Conservation (phyloP, 37 sponge, comb jelly and placozoan species). For the Cladorhizidae sp. region DNA sequence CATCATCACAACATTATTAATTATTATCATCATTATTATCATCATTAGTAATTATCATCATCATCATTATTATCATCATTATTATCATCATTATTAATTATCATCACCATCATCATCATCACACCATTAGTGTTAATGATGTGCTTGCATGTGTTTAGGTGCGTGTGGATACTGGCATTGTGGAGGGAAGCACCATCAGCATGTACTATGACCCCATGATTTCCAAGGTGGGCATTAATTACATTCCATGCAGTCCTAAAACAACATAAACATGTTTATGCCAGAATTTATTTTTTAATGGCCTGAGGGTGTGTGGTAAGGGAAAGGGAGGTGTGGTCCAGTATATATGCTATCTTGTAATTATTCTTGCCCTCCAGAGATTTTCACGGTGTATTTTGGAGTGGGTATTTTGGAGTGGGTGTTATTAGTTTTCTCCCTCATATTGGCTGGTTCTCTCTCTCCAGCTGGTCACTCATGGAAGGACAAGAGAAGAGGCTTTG, state of each 20-base stretch:
- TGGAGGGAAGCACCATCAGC: slow-evolving; percentile 93
- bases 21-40: too few species aligned
- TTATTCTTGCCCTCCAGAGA: too few species aligned
- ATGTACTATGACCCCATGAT: slow-evolving; percentile 99
- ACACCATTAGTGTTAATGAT: too few species aligned
- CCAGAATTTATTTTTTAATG: neutral
- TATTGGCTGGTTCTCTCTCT: neutral
- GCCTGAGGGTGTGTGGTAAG: neutral
- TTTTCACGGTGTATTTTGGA: too few species aligned
- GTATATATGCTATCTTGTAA: too few species aligned
- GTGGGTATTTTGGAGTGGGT: too few species aligned
- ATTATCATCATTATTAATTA: too few species aligned
- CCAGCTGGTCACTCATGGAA: slow-evolving; percentile 89
- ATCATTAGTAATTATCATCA: neutral
- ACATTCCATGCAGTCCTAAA: neutral
- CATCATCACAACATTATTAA: neutral
- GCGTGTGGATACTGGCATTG: slow-evolving; percentile 92
- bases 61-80: neutral
- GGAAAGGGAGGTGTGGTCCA: neutral
- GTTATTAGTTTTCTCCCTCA: too few species aligned
- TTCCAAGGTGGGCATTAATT: slow-evolving; percentile 71
- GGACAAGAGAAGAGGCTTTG: slow-evolving; percentile 74
- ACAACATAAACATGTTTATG: neutral
- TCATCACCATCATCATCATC: too few species aligned
- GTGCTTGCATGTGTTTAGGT: slow-evolving; percentile 50